Evolutionary conservation across 2,113 vertebrate species (phyloP), one percentile per base, ranked within the genome.

Genomic region (Cercocebus atys): DNA sequence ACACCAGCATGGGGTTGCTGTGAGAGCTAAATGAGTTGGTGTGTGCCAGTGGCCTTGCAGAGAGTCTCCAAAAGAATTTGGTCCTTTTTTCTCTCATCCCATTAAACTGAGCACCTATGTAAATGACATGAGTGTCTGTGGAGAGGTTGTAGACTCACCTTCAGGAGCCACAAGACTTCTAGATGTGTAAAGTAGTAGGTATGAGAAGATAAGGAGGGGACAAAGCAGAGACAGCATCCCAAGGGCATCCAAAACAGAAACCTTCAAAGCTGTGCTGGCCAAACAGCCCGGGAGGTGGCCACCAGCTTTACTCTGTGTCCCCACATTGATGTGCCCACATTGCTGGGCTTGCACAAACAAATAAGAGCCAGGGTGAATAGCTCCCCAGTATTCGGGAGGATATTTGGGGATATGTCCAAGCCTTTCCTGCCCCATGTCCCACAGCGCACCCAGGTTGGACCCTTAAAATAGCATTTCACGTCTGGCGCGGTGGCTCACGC

Each of bases 1-100:
- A 25, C 3, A 3, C 23, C 0, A 6, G 72, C 3, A 1, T 1
- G 64, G n/a, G 55, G 6, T 16, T 18, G 8, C 61, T 14, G 32
- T 27, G 78, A 66, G 45, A 59, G 13, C 22, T 8, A n/a, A 57
- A 35, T 4, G 25, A 61, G 57, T 3, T 32, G 35, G 35, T 1
- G 2, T 13, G 6, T 40, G 57, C 32, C 47, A 17, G 14, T 22
- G 59, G 40, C 30, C 11, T 64, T 43, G 66, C 40, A 43, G 47
- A 43, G 27, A 23, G 57, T 66, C 79, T 52, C n/a, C 16, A 10
- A 43, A 52, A 73, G 32, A 76, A n/a, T 12, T 3, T 7, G 52
- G 11, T 14, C 40, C 25, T 27, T 57, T 27, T 40, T 80, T 11
- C 27, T 43, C 32, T 50, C 13, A 27, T 1, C 17, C 22, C 14